Percentiles rank a stretch among this genome's conserved stretches.
These are phyloP conservation scores for Kryphioiulus occultus DNA, from an alignment of 2,888 invertebrate genomes.

Conservation along the genomic window DNA sequence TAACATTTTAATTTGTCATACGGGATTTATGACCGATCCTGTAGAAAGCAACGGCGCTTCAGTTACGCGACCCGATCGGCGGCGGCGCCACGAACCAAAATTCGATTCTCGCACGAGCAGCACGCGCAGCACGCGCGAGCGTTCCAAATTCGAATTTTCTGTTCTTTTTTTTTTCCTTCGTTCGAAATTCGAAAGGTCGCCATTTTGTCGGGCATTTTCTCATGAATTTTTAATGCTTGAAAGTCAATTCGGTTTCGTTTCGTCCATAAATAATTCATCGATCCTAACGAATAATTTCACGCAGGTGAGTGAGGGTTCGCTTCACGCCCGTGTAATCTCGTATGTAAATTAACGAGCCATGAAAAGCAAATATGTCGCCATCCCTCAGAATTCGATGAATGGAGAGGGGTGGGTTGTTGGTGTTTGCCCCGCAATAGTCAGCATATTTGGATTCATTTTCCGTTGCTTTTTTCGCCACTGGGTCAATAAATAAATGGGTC, in stretches of 20 bases:
- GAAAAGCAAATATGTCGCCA: not conserved
- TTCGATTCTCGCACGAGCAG: not conserved
- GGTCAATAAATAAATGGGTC: slow-evolving; percentile 44
- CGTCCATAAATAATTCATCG: not conserved
- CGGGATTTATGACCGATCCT: not conserved
- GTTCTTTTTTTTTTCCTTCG: not conserved
- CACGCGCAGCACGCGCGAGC: too few relatives aligned
- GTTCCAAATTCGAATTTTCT: not conserved
- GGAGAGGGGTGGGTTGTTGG: not conserved
- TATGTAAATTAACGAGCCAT: not conserved
- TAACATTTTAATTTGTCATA: too few relatives aligned
- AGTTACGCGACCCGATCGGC: not conserved
- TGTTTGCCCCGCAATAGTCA: not conserved
- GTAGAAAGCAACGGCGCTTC: not conserved
- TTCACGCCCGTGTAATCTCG: not conserved
- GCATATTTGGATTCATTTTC: slow-evolving; percentile 41
- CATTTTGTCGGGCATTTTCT: not conserved
- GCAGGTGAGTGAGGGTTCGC: not conserved
- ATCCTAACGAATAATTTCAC: not conserved
- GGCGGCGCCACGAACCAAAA: slow-evolving; percentile 13
- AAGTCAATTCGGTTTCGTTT: not conserved
- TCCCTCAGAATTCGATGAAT: not conserved
- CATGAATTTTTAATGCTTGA: not conserved
- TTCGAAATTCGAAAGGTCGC: not conserved
- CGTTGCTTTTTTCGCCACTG: not conserved